Evolutionary conservation across 92 coral and sea anemone genomes (phyloP), one percentile per base, ranked within the genome.

Genomic region (Porites cylindrica): DNA sequence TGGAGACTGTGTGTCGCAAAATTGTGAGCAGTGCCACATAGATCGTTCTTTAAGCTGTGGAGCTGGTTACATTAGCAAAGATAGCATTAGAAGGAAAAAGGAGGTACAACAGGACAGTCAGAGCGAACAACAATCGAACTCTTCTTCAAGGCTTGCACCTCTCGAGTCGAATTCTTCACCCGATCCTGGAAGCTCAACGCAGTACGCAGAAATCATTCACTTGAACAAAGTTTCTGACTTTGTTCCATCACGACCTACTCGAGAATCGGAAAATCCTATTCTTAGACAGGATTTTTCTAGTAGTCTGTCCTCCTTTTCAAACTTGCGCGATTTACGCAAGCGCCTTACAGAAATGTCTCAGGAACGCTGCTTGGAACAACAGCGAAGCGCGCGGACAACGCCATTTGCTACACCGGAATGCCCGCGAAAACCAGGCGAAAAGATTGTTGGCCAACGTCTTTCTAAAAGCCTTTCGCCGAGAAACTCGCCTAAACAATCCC

Each of bases 231-330:
- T 90, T 12, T 79, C 90, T 3, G 95, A 95, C 61, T 87, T 89
- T 10, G 82, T 83, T 32, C 91, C 90, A 11, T 88, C 98, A 6
- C 87, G 99, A 72, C 97, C 94, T 24, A 97, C 99, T 1, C 88
- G 99, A 32, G 98, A 95, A 72, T 97, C 99, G 43, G 93, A 93
- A 76, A 97, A 97, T 64, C 98, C 99, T 32, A 93, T 97, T 78
- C 91, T 95, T 66, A 85, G 97, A 77, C 92, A 94, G 66, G 98
- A 89, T 64, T 95, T 95, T 83, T 91, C 92, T 32, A 76, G 72
- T 60, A 84, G 56, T 66, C 80, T 73, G 4, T 72, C 89, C 7
- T 51, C 72, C 16, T 51, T 90, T 47, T 93, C 88, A 9, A 88
- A 92, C 60, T 75, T 92, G 53, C 89, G 86, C 60, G 73, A 70